Evolutionary conservation across 2,113 vertebrate species (phyloP), one percentile per base, ranked within the genome.

Genomic region (Oceanites oceanicus): DNA sequence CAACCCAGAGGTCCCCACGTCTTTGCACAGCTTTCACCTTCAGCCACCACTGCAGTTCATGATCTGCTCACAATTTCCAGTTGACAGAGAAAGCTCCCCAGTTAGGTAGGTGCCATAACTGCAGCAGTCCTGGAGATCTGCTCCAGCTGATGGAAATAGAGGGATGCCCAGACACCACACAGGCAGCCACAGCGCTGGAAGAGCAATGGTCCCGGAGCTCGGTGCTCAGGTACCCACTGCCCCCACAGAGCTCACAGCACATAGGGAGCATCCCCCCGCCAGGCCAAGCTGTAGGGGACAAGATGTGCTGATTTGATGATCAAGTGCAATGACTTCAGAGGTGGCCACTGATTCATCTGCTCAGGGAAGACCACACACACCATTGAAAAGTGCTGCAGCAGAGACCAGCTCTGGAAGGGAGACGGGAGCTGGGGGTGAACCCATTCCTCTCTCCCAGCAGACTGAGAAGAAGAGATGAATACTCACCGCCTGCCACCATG

Each of bases 161-260:
- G 36, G 25, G 55, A 38, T 53, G 50, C 13, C 73, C 66, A 21
- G 26, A 15, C 26, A 34, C 45, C 23, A 10, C 1, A 30, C 13
- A 30, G 22, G 2, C 74, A 70, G 32, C 34, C 15, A 3, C 0
- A 0, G 20, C 0, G 0, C 52, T 71, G 70, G 30, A 29, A 42
- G 29, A 55, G 11, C 67, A 55, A 15, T 2, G 11, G 8, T 20
- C n/a, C 62, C 84, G 38, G 42, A 47, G 76, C 44, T 47, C 11
- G 3, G 40, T 61, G 88, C 49, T 78, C 3, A 0, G 55, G 11
- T 10, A 18, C 1, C 18, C 45, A 2, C 14, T 32, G 40, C 4
- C 34, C 80, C 44, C 21, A 17, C 4, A 3, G n/a, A 19, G 20
- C 42, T 66, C 47, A 45, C 59, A 90, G 61, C 68, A 56, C 5